Conservation (phyloP, 2,888 invertebrate genomes). For the Eledone cirrhosa region DNA sequence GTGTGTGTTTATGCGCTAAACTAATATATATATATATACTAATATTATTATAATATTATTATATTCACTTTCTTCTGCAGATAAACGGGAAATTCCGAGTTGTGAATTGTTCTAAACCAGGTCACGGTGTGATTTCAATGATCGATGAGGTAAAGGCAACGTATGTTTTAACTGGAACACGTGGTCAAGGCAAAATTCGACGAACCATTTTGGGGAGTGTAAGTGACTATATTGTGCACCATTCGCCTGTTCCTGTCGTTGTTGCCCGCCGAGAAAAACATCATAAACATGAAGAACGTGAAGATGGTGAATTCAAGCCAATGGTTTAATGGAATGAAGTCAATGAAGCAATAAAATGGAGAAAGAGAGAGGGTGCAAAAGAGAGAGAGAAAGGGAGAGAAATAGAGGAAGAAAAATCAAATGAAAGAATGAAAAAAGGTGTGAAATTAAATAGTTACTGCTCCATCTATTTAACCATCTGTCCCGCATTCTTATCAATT, state of each 20-base stretch:
- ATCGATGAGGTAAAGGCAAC: slow-evolving; percentile 13
- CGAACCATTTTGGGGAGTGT: slow-evolving; percentile 26
- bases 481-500: no score
- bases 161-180: slow-evolving; percentile 24
- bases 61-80: not conserved
- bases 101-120: slow-evolving; percentile 4
- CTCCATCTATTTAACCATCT: no score
- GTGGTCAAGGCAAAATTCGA: slow-evolving; percentile 23
- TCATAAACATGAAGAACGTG: not conserved
- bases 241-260: slow-evolving; percentile 21
- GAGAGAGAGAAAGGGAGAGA: not conserved
- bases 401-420: not conserved
- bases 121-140: slow-evolving; percentile 11
- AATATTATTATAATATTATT: not conserved
- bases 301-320: slow-evolving; percentile 15
- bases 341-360: no score
- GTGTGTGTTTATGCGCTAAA: no score
- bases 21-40: not conserved
- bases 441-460: not conserved
- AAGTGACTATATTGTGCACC: slow-evolving; percentile 27
- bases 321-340: not conserved
- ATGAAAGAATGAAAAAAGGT: no score
- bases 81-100: slow-evolving; percentile 27
- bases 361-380: not conserved
- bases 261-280: slow-evolving; percentile 5